Evolutionary conservation across 2,888 invertebrate genomes (phyloP).

Genomic region (Agrotis segetum): DNA sequence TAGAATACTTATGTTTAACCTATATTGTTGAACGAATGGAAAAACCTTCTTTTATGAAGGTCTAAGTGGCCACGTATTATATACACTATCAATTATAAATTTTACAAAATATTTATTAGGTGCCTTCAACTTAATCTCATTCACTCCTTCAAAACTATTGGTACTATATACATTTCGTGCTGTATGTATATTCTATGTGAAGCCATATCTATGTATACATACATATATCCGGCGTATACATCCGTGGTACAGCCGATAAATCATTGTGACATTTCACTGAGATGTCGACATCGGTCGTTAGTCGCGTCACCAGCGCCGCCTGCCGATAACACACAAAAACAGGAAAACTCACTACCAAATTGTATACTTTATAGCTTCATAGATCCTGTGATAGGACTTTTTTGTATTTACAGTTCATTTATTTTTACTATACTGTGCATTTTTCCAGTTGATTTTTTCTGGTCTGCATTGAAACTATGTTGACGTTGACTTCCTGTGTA

Average conservation of each 20-base stretch:
- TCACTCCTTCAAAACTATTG: slow-evolving; percentile 20
- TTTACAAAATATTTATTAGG: no score
- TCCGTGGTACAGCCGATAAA: slow-evolving; percentile 72
- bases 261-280: slow-evolving; percentile 83
- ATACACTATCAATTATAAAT: no score
- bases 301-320: slow-evolving; percentile 75
- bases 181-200: neutral
- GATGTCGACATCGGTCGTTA: slow-evolving; percentile 82
- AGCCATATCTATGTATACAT: slow-evolving; percentile 5
- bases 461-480: neutral
- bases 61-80: no score
- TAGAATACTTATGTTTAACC: no score
- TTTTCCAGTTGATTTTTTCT: slow-evolving; percentile 18
- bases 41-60: no score
- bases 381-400: slow-evolving; percentile 20
- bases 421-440: slow-evolving; percentile 24
- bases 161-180: slow-evolving; percentile 17
- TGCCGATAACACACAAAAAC: slow-evolving; percentile 81
- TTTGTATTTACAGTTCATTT: slow-evolving; percentile 45
- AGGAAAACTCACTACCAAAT: slow-evolving; percentile 64
- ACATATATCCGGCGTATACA: slow-evolving; percentile 36
- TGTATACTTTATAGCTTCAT: slow-evolving; percentile 37
- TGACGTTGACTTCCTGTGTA: neutral
- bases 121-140: neutral
- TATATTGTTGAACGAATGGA: no score